Evolutionary conservation across 2,888 invertebrate species (phyloP).

Genomic region (Chymomyza caudatula): DNA sequence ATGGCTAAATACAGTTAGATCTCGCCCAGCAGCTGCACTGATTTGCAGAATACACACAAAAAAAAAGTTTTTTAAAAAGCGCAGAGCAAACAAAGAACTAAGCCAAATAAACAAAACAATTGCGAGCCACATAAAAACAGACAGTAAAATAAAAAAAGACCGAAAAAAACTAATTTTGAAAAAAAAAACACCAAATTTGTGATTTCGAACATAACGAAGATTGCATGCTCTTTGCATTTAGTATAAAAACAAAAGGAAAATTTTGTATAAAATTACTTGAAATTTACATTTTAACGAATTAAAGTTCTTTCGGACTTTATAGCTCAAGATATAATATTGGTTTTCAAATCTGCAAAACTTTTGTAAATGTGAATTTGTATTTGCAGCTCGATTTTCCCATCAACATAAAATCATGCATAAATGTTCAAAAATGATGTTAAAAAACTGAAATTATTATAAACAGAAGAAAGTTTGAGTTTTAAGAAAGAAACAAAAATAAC

Average conservation of each 20-base stretch:
- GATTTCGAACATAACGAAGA: background rate
- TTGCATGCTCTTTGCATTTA: background rate
- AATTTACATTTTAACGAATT: no score
- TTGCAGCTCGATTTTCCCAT: no score
- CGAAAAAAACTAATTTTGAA: background rate
- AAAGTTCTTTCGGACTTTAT: no score
- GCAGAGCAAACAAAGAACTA: constrained; percentile 61
- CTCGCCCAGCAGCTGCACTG: background rate
- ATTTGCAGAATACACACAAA: background rate
- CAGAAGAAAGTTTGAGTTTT: no score
- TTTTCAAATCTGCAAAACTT: no score
- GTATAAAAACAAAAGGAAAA: background rate
- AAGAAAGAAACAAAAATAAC: no score
- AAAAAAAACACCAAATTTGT: constrained; percentile 2
- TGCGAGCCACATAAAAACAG: constrained; percentile 20
- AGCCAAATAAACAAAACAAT: constrained; percentile 67
- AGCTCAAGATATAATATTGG: no score
- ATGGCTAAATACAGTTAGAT: background rate
- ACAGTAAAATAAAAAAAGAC: constrained; percentile 15
- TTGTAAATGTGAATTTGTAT: no score
- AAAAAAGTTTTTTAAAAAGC: constrained; percentile 40
- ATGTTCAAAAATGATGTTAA: no score
- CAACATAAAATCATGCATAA: no score
- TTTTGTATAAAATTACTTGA: no score
- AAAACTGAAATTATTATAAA: no score